Conservation (phyloP, 2,113 vertebrate genomes). For the Sceloporus tristichus region DNA sequence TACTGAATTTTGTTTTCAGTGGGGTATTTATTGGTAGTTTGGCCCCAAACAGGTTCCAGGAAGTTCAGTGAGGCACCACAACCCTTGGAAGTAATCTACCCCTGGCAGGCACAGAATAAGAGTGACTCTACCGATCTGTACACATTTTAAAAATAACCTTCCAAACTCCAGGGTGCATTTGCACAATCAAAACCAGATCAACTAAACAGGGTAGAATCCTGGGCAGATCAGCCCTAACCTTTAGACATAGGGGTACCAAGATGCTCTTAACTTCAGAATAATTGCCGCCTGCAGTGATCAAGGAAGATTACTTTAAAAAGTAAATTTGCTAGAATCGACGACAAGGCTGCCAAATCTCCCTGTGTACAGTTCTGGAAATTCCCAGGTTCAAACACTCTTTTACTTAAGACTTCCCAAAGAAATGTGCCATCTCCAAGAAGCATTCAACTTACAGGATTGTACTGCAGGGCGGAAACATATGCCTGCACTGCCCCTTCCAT, state of each 20-base stretch:
- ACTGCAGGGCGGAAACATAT: constrained; percentile 98
- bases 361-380: neutral
- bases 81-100: neutral
- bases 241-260: neutral
- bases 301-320: neutral
- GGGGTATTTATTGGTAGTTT: neutral
- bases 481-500: constrained; percentile 99
- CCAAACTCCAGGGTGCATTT: neutral
- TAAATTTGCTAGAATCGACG: neutral
- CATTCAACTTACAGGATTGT: constrained; percentile 92
- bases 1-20: neutral
- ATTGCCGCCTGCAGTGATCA: neutral
- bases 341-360: neutral
- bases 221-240: neutral
- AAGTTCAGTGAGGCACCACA: neutral
- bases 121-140: neutral
- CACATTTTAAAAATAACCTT: neutral
- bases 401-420: neutral
- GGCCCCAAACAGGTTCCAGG: too few relatives aligned
- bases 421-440: neutral
- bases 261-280: neutral
- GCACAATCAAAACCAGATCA: neutral
- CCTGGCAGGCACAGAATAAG: neutral
- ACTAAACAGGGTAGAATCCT: neutral
- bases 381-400: neutral